Percentiles rank a stretch among this genome's conserved stretches.
phyloP scores from a whole-genome alignment of 2,113 vertebrate genomes.

The Upupa epops region DNA sequence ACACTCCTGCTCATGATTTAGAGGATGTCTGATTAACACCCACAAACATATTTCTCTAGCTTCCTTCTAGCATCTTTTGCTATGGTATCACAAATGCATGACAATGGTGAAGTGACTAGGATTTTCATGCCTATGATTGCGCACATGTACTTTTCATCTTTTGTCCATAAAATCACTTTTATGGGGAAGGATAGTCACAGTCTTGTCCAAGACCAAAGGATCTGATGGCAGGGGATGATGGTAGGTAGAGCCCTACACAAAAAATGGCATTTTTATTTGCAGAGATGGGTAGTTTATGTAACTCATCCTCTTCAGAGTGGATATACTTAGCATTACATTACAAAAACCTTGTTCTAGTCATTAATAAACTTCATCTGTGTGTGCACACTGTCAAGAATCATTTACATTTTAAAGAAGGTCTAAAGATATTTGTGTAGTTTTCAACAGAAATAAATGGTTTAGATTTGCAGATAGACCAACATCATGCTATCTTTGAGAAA shows the following conservation, averaged over 20 bases:
- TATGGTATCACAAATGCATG: not conserved
- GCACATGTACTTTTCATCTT: not conserved
- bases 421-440: not conserved
- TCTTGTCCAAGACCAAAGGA: not conserved
- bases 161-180: not conserved
- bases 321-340: not conserved
- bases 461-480: not conserved
- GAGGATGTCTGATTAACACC: not conserved
- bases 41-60: not conserved
- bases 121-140: not conserved
- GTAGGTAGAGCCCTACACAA: not conserved
- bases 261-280: not conserved
- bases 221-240: not conserved
- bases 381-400: not conserved
- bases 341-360: not conserved
- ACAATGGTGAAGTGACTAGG: not conserved
- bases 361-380: not conserved
- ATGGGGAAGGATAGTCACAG: not conserved
- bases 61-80: not conserved
- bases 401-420: not conserved
- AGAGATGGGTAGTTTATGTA: not conserved
- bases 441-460: not conserved
- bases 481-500: not conserved
- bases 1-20: not conserved
- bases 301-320: not conserved